Percentiles rank a stretch among this genome's conserved stretches.
Conservation (phyloP, 2,797 vertebrate genomes). For the Microctenopoma lineatum region DNA sequence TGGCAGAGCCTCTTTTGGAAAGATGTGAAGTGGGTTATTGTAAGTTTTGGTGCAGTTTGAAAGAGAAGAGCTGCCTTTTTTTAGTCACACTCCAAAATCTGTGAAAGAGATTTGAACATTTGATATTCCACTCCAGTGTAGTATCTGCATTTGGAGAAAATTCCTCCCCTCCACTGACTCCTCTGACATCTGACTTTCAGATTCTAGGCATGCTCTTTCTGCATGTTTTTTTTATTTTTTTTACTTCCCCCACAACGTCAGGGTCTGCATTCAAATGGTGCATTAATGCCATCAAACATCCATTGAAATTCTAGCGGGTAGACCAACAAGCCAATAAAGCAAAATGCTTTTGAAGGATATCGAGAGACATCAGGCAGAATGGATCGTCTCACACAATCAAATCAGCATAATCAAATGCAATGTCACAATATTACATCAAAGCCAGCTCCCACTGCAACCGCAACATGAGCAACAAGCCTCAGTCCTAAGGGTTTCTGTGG, state of each 20-base stretch:
- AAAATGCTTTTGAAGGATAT: slow-evolving; percentile 92
- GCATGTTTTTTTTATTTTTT: slow-evolving; percentile 11
- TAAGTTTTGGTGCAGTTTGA: slow-evolving; percentile 42
- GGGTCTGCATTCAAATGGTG: slow-evolving; percentile 78
- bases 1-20: slow-evolving; percentile 32
- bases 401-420: slow-evolving; percentile 93
- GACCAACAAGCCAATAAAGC: slow-evolving; percentile 89
- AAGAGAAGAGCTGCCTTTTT: slow-evolving; percentile 25
- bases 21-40: slow-evolving; percentile 50
- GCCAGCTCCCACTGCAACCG: slow-evolving; percentile 85
- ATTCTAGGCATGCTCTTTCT: slow-evolving; percentile 59
- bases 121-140: slow-evolving; percentile 66
- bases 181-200: slow-evolving; percentile 83
- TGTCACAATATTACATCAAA: slow-evolving; percentile 90
- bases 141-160: slow-evolving; percentile 70
- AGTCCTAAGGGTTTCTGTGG: slow-evolving; percentile 77
- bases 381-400: slow-evolving; percentile 90
- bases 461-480: slow-evolving; percentile 84
- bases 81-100: slow-evolving; percentile 44
- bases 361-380: slow-evolving; percentile 83
- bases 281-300: slow-evolving; percentile 91
- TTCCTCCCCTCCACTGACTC: slow-evolving; percentile 83
- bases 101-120: slow-evolving; percentile 62
- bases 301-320: slow-evolving; percentile 91
- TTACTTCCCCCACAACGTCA: slow-evolving; percentile 22